phyloP scores from a whole-genome alignment of 2,888 invertebrate species.

The Tinea semifulvella region DNA sequence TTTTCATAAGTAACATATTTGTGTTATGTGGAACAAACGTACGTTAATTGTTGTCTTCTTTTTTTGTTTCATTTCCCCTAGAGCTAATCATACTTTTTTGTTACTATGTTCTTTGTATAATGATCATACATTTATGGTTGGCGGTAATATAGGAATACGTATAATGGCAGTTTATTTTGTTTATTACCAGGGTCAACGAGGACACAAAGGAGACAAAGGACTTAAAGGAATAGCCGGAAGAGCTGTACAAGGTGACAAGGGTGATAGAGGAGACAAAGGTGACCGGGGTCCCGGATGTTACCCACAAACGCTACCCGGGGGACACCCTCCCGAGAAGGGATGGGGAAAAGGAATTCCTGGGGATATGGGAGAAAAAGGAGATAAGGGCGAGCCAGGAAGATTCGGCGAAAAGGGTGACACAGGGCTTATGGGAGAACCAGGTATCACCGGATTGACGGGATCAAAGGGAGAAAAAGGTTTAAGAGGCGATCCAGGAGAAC shows the following conservation, averaged over 20 bases:
- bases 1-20: too few species aligned
- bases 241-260: slow-evolving; percentile 64
- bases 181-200: slow-evolving; percentile 73
- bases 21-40: too few species aligned
- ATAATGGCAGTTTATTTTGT: too few species aligned
- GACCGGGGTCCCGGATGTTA: slow-evolving; percentile 56
- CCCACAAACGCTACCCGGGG: slow-evolving; percentile 28
- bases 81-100: too few species aligned
- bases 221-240: slow-evolving; percentile 69
- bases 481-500: slow-evolving; percentile 80
- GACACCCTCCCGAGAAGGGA: slow-evolving; percentile 40
- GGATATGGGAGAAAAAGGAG: slow-evolving; percentile 68
- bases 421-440: slow-evolving; percentile 76
- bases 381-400: slow-evolving; percentile 66
- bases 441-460: slow-evolving; percentile 71
- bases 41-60: too few species aligned
- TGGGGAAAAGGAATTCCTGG: slow-evolving; percentile 50
- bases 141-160: too few species aligned
- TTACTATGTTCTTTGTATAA: too few species aligned
- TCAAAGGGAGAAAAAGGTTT: slow-evolving; percentile 90
- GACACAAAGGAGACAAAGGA: slow-evolving; percentile 76
- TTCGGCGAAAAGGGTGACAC: slow-evolving; percentile 76
- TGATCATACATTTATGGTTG: too few species aligned
- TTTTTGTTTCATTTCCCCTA: too few species aligned
- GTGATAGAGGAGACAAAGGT: slow-evolving; percentile 68